These are phyloP conservation scores for Elymnias hypermnestra DNA, from an alignment of 1,140 invertebrate species.

Conservation along the genomic window DNA sequence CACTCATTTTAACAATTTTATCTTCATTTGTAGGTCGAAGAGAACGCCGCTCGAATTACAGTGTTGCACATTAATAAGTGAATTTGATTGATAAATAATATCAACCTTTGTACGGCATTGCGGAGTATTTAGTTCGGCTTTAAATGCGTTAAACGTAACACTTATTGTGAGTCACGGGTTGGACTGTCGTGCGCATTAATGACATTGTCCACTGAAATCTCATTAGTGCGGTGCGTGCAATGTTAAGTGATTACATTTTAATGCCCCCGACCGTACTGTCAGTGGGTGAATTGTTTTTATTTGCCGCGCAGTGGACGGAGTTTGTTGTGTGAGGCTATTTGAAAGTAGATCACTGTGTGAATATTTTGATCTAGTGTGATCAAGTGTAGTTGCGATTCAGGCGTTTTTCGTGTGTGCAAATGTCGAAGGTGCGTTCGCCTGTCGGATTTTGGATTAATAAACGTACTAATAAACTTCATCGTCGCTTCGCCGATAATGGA, in stretches of 20 bases:
- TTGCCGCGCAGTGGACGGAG: conserved; percentile 36
- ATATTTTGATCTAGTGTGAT: conserved; percentile 27
- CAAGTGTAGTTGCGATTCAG: conserved; percentile 35
- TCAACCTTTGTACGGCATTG: conserved; percentile 32
- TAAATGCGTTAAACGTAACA: conserved; percentile 33
- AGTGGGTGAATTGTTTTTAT: conserved; percentile 50
- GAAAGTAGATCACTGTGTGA: conserved; percentile 43
- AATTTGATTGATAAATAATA: not conserved
- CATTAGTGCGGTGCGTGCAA: conserved; percentile 66
- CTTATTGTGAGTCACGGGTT: conserved; percentile 58
- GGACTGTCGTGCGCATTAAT: conserved; percentile 60
- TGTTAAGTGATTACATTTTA: conserved; percentile 72
- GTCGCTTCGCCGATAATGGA: conserved; percentile 57
- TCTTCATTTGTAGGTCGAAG: conserved; percentile 36
- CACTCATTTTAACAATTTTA: conserved; percentile 51
- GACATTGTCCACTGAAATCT: conserved; percentile 67
- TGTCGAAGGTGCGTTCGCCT: conserved; percentile 58
- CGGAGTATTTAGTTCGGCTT: conserved; percentile 8
- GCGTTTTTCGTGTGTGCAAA: conserved; percentile 32
- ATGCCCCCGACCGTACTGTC: conserved; percentile 41
- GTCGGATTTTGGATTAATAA: conserved; percentile 63
- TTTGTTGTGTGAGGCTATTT: conserved; percentile 38
- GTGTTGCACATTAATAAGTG: not conserved
- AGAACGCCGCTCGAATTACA: no score
- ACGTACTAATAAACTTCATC: conserved; percentile 52